Base-by-base conservation (phyloP, 2,113 vertebrate species). In the Tenebrosternarchus preto region DNA sequence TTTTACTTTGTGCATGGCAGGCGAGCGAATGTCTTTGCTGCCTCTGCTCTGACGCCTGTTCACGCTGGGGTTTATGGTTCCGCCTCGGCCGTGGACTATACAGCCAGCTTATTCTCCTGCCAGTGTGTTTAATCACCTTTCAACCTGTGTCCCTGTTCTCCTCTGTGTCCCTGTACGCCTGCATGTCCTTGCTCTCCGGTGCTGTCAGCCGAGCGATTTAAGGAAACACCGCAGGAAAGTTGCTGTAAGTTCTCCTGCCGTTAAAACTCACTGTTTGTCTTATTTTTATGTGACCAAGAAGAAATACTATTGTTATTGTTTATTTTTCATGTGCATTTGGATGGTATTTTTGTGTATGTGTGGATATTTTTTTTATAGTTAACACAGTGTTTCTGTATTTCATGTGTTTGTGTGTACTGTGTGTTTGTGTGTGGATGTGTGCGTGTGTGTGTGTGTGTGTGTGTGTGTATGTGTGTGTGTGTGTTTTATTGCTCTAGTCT, bases 201-300 rank as follows among this genome's bases (percentile, higher is more conserved):
- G 78, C 87, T 80, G 60, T 89, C 89, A 99, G 97, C 97, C 97
- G 80, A 99, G 97, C 73, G 97, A 99, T 92, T 92, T 98, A 92
- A 94, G 97, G 91, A 99, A 99, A 90, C 97, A 99, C 83, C 95
- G 96, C 87, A 93, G 95, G 90, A 97, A 96, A 95, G 94, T 98
- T 78, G 94, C 95, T 84, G 96, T 98, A 92, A 96, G 95, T 96
- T 81, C 82, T 55, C 46, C 72, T 36, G 2, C 33, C 6, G 33
- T 36, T 4, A 4, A 6, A 36, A 36, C 3, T n/a, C n/a, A n/a
- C n/a, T n/a, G 33, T 36, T 36, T 36, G 33, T 36, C 33, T 36
- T 36, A 36, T 36, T 63, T 70, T 72, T 39, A 76, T 83, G 19
- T 36, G 67, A 33, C 39, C 53, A 25, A 69, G 53, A 22, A n/a